Evolutionary conservation across 2,113 vertebrate genomes (phyloP).

Genomic region (Xenopus laevis): DNA sequence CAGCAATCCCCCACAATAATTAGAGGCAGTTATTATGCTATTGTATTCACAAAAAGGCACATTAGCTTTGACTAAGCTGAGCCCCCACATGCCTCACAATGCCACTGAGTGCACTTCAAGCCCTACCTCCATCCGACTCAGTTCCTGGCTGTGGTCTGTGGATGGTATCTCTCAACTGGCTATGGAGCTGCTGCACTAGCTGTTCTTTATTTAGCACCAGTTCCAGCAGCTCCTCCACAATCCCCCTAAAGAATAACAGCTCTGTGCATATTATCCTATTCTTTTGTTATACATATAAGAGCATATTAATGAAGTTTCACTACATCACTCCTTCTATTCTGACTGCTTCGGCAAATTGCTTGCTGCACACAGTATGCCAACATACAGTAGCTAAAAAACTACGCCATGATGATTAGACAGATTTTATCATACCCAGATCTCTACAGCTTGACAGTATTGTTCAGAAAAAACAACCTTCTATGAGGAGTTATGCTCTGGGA

Average conservation of each 20-base stretch:
- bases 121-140: conserved; percentile 49
- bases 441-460: not conserved
- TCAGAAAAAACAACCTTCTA: not conserved
- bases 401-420: not conserved
- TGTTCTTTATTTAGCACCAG: conserved; percentile 27
- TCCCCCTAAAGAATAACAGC: conserved; percentile 23
- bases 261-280: not conserved
- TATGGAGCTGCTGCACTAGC: conserved; percentile 29
- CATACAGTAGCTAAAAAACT: not conserved
- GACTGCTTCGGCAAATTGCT: not conserved
- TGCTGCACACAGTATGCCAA: not conserved
- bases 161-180: conserved; percentile 47
- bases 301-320: not conserved
- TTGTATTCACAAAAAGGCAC: too few species aligned
- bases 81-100: too few species aligned
- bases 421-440: not conserved
- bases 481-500: not conserved
- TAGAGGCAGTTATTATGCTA: too few species aligned
- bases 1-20: too few species aligned
- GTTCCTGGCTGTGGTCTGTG: conserved; percentile 46
- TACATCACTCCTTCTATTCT: not conserved
- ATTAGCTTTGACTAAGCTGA: too few species aligned
- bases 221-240: conserved; percentile 17
- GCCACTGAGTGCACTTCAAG: not conserved
- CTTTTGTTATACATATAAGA: not conserved